phyloP scores from a whole-genome alignment of 2,888 invertebrate species.

The Drosophila dives region DNA sequence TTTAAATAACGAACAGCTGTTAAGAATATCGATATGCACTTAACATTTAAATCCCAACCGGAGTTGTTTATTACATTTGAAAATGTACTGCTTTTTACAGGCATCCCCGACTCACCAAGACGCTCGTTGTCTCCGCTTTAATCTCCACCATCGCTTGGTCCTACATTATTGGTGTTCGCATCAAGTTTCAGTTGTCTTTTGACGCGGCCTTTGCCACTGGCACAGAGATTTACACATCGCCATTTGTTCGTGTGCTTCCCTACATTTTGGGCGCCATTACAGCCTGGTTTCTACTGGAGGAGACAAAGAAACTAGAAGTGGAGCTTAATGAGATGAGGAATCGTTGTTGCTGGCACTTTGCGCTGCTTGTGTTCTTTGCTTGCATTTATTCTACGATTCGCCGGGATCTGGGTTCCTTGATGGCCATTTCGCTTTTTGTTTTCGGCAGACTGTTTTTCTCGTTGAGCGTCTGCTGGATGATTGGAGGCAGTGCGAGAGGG shows the following conservation, averaged over 20 bases:
- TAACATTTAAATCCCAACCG: not conserved
- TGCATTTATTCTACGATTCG: slow-evolving; percentile 83
- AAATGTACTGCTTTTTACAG: slow-evolving; percentile 50
- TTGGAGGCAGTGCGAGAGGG: slow-evolving; percentile 86
- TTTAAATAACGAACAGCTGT: not conserved
- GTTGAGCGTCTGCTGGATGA: slow-evolving; percentile 86
- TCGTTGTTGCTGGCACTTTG: slow-evolving; percentile 81
- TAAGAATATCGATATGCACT: too few relatives aligned
- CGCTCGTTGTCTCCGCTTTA: slow-evolving; percentile 55
- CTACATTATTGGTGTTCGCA: slow-evolving; percentile 74
- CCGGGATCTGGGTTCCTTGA: slow-evolving; percentile 84
- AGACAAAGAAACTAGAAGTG: slow-evolving; percentile 57
- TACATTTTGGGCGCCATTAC: slow-evolving; percentile 85
- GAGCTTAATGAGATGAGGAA: slow-evolving; percentile 70
- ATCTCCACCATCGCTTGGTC: slow-evolving; percentile 79
- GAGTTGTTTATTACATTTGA: not conserved
- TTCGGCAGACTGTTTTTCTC: slow-evolving; percentile 86
- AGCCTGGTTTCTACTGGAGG: slow-evolving; percentile 84
- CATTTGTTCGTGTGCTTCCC: slow-evolving; percentile 86
- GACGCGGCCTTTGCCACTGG: slow-evolving; percentile 83
- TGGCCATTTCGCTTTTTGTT: slow-evolving; percentile 86
- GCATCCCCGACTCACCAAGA: slow-evolving; percentile 75
- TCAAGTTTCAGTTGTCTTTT: slow-evolving; percentile 83
- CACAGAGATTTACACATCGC: slow-evolving; percentile 85
- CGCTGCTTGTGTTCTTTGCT: slow-evolving; percentile 78